Evolutionary conservation across 2,797 vertebrate genomes (phyloP), one percentile per base, ranked within the genome.

Genomic region (Sebastes matsubarae): DNA sequence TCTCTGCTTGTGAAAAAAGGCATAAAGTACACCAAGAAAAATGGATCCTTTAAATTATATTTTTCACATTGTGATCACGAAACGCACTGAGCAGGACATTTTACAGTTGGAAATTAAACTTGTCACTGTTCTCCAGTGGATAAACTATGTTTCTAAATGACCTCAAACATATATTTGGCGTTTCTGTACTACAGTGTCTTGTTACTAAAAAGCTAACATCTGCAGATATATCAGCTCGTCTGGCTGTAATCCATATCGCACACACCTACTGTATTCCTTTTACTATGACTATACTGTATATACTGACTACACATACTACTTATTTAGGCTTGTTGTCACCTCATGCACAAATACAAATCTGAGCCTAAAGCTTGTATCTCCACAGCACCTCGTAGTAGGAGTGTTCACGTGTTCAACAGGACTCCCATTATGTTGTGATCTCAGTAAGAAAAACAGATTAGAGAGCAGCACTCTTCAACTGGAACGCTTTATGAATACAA

Each of bases 401-500:
- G 68, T n/a, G 13, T 82, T 74, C 72, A 67, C 55, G 25, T 71
- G 69, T 68, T 86, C 27, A 25, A 25, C 20, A 71, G 67, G 18
- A 29, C 67, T 27, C 5, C 38, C 57, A 36, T 72, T 61, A 70
- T 24, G 4, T 42, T 70, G 69, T 70, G 18, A 85, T 80, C 36
- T 75, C 29, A 70, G n/a, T 75, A 57, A 67, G 32, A 64, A 74
- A 80, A 75, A 50, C 68, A 59, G 16, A 81, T 79, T 52, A 59
- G 72, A 68, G 18, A 78, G 32, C 34, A 79, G 34, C 68, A 67
- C 24, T 75, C 72, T 1, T 88, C 29, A 65, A 59, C 73, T 72
- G 52, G 32, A 90, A 72, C 22, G 11, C 80, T 80, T 68, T 69
- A 18, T 71, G 55, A 86, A 75, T 71, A 64, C 67, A 73, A 64